Base-by-base conservation (phyloP, 2,888 invertebrate genomes). In the Danaus chrysippus region DNA sequence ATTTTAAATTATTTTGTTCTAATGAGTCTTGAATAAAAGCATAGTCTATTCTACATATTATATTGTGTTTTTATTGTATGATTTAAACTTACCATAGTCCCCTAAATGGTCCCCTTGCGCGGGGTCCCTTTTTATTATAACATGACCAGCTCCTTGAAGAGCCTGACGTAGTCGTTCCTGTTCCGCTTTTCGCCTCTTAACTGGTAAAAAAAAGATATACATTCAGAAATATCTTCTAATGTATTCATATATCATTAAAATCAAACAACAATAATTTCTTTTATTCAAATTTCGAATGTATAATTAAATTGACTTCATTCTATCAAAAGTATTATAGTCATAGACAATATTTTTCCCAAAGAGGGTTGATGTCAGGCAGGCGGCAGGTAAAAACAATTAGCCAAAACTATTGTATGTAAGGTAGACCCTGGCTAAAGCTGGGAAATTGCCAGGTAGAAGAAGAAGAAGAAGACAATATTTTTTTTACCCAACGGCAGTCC, bases 31-130 rank as follows among this genome's bases (percentile, higher is more conserved):
- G 8, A 34, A 34, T 34, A 34, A 6, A 34, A 34, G 8, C 3
- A 5, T 34, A 34, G 3, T 34, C 3, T 34, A 34, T 8, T 34
- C 6, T 5, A 34, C 8, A 34, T 5, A 34, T 34, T 5, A 3
- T 23, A 23, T 3, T 23, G 23, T 23, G 2, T 23, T 23, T 23
- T 1, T 34, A 34, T 34, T 6, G 6, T 34, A 34, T 34, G 6
- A 5, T 34, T 34, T 34, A 34, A 12, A 11, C 94, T 93, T 86
- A 97, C 97, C 96, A 83, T 95, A 97, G 90, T 97, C 97, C 78
- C 95, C 94, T 69, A 93, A 90, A 75, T 94, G 94, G 73, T 95
- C 95, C 0, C 87, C 86, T 9, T 91, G 83, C 2, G 83, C 79
- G 11, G 84, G 86, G 64, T 92, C 91, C 73, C 95, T 91, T 79